Base-by-base conservation (phyloP, 2,888 invertebrate genomes). In the Eledona agricola region DNA sequence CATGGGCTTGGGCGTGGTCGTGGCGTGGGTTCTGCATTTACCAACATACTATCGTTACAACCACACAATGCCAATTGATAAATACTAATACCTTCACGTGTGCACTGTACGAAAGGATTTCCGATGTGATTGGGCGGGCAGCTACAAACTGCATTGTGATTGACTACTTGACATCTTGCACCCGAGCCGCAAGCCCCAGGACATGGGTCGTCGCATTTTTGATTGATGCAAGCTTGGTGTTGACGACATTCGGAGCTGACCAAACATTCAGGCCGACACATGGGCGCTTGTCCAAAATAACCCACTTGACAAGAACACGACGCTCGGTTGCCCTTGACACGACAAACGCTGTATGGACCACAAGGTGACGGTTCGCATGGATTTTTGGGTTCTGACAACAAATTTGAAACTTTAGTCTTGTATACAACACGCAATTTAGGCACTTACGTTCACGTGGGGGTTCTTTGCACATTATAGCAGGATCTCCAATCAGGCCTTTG, bases 401-500 rank as follows among this genome's bases (percentile, higher is more conserved):
- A 16, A 13, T 19, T 42, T 46, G 22, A 2, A 43, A 34, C 6
- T 20, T 28, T 13, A 19, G 9, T 11, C 16, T 11, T n/a, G n/a
- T n/a, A n/a, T n/a, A n/a, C n/a, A n/a, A n/a, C n/a, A n/a, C n/a
- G n/a, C n/a, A 28, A 28, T 40, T 15, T 16, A 12, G 7, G 29
- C 38, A 80, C 83, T 81, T 80, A 86, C 86, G 75, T 73, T 76
- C 72, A 59, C 72, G 68, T 52, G 80, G 78, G 69, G 79, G 78
- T 59, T 77, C 80, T 60, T 87, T 84, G 70, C 92, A 93, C 2
- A 88, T 86, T 7, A 83, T 84, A 71, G 91, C 91, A 28, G 93
- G 92, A 82, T 93, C 90, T 4, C 93, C 93, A 59, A 85, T 83
- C 64, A 84, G 88, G 15, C 90, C 90, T 56, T 80, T 81, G 16